Base-by-base conservation (phyloP, 1,140 invertebrate species). In the Brachionus plicatilis region DNA sequence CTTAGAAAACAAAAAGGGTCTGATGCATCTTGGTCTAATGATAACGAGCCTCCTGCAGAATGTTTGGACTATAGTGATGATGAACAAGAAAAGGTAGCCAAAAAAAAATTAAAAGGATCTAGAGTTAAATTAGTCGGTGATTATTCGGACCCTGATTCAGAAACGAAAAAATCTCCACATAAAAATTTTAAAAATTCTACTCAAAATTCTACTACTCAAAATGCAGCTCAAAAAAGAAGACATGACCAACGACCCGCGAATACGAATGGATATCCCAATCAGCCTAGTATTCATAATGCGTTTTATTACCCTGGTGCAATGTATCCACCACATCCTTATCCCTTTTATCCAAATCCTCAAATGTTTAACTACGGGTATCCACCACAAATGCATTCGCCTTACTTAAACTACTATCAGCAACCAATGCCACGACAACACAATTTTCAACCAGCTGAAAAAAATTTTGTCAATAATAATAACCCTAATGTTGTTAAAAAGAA, bases 1-100 rank as follows among this genome's bases (percentile, higher is more conserved):
- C 90, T 95, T 87, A 93, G 92, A 85, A 86, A 75, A 88, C 88
- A 92, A 50, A 94, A 93, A 90, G 94, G 93, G 4, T 93, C 92
- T 12, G 95, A 96, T 91, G 93, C 94, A 4, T 94, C 93, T 5
- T 95, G 94, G 93, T 91, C 93, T 87, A 91, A 94, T 87, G 93
- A 95, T 87, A 91, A 93, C 65, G 95, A 97, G 88, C 92, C 94
- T 43, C 95, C 95, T 2, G 87, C 90, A 1, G 91, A 87, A 85
- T 87, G 24, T 68, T 37, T 83, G 12, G 82, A 83, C 17, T 83
- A 70, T 12, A 83, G 82, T 56, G 82, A 83, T 83, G 82, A 83
- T 47, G 82, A 83, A 68, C 82, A 83, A 70, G 82, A 83, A 70
- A 68, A 68, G 11, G 1, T 60, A 11, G 82, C 17, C 2, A 83